phyloP scores from a whole-genome alignment of 1,140 invertebrate species.

The Alviniconcha marisindica region DNA sequence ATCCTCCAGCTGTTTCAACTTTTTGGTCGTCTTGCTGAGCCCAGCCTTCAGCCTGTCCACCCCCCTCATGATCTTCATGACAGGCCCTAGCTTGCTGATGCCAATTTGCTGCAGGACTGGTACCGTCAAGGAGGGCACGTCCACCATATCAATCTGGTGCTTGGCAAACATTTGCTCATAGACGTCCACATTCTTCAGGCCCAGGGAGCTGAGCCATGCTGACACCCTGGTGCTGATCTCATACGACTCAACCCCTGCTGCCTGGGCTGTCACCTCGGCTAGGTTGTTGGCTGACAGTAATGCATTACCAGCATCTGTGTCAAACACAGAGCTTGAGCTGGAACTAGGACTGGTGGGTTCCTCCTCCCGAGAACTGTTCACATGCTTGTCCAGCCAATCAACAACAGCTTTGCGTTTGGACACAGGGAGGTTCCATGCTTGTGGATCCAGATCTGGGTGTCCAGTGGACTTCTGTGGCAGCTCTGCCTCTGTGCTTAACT shows the following conservation, averaged over 20 bases:
- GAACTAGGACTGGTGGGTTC: not conserved
- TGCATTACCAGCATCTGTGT: not conserved
- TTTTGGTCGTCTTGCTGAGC: not conserved
- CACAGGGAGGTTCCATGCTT: not conserved
- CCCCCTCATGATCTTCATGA: constrained; percentile 68
- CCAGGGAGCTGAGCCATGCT: constrained; percentile 62
- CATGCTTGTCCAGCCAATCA: constrained; percentile 20
- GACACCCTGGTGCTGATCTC: constrained; percentile 61
- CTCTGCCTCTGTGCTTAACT: too few relatives aligned
- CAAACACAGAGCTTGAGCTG: not conserved
- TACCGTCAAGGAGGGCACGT: constrained; percentile 57
- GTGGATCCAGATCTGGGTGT: too few relatives aligned
- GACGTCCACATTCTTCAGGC: constrained; percentile 59
- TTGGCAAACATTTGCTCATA: constrained; percentile 66
- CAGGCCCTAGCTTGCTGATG: constrained; percentile 63
- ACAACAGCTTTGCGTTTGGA: not conserved
- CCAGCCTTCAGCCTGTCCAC: constrained; percentile 56
- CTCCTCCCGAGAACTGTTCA: not conserved
- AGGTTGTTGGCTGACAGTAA: not conserved
- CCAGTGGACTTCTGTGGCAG: too few relatives aligned
- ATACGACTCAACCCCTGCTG: not conserved
- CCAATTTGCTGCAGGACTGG: constrained; percentile 65
- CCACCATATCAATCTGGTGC: constrained; percentile 68
- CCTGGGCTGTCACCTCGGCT: not conserved
- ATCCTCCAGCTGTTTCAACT: not conserved